Base-by-base conservation (phyloP, 2,113 vertebrate species). In the Brachyhypopomus gauderio region DNA sequence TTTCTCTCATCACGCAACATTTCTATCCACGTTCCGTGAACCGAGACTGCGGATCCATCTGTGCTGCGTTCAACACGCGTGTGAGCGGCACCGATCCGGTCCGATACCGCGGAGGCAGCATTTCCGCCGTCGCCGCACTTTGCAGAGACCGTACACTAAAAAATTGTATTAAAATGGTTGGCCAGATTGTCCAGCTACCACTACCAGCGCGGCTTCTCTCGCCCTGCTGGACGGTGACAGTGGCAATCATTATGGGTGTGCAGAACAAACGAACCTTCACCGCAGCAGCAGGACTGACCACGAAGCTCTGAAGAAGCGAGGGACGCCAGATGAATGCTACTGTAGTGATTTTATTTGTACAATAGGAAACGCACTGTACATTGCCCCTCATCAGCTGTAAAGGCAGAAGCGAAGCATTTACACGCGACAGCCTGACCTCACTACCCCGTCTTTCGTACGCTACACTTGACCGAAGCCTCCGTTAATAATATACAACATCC, bases 271-370 rank as follows among this genome's bases (percentile, higher is more conserved):
- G 30, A 30, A 16, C 4, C 17, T 7, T 8, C 14, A 67, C 16
- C n/a, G 22, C 38, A 71, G 74, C 30, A 63, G 45, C 2, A 58
- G 59, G 72, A 79, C 71, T 52, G 69, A 64, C 64, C 20, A 1
- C 38, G 25, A 25, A 58, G 22, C 55, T 72, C 11, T 62, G 22
- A 77, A 59, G 59, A 82, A 25, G 78, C 56, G 34, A 78, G 25
- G 52, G 79, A 76, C 22, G 76, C 34, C 75, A 67, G 81, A 79
- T 23, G 72, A 72, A 34, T 86, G 90, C 87, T 87, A 86, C 88
- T 89, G 92, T 78, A 90, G 91, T 93, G 89, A 91, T 94, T 94
- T 81, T 93, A 94, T 94, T 93, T 92, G 89, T 91, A 93, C 91
- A 92, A 89, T 85, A 89, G 71, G 85, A 91, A 86, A 91, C 85